phyloP scores from a whole-genome alignment of 2,797 vertebrate genomes.

The Artibeus jamaicensis region DNA sequence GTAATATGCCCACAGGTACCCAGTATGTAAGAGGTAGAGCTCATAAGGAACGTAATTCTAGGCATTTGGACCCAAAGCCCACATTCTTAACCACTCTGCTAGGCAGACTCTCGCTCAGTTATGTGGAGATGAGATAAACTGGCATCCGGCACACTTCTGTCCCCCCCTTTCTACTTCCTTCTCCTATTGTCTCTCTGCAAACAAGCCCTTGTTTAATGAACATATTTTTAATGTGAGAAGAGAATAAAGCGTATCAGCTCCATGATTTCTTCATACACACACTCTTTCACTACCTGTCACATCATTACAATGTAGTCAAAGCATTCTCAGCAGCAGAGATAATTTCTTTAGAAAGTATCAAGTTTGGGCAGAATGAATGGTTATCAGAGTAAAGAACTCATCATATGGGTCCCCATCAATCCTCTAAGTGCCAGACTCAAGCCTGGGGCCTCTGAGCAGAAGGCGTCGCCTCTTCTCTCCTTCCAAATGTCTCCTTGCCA shows the following conservation, averaged over 20 bases:
- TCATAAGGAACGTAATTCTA: not conserved
- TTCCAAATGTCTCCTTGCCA: not conserved
- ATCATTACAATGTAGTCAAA: slow-evolving; percentile 69
- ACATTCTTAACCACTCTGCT: not conserved
- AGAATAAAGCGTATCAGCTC: slow-evolving; percentile 64
- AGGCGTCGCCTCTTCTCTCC: not conserved
- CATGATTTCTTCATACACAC: slow-evolving; percentile 54
- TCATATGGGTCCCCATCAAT: not conserved
- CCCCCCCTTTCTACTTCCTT: not conserved
- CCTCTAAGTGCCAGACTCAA: not conserved
- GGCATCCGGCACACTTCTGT: not conserved
- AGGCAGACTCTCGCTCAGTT: not conserved
- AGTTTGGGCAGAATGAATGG: slow-evolving; percentile 44
- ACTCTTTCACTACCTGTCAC: slow-evolving; percentile 73
- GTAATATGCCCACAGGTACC: not conserved
- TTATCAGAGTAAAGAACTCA: not conserved
- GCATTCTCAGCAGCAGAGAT: slow-evolving; percentile 58
- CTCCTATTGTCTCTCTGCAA: slow-evolving; percentile 34
- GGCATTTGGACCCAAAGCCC: not conserved
- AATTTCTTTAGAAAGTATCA: not conserved
- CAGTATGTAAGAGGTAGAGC: not conserved
- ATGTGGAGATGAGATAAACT: not conserved
- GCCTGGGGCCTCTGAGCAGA: not conserved
- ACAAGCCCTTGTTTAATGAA: slow-evolving; percentile 64
- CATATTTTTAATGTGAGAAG: slow-evolving; percentile 67